Evolutionary conservation across 2,888 invertebrate species (phyloP), one percentile per base, ranked within the genome.

Genomic region (Aleiodes alternator): DNA sequence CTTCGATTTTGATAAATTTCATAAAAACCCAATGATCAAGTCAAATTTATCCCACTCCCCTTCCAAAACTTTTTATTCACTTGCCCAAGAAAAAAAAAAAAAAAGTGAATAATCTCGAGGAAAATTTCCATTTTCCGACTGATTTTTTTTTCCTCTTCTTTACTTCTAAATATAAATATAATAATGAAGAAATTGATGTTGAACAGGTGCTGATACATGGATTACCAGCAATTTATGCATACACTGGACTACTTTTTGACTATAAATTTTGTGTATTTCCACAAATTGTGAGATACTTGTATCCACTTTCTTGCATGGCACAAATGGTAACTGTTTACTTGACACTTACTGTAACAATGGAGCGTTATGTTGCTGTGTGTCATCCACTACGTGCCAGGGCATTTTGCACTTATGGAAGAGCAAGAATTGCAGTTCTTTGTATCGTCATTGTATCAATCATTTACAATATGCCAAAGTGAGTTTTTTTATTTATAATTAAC

Each of bases 321-420:
- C 97, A 98, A 90, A 97, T 98, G 79, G 96, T 97, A 77, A 97
- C 98, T 70, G 97, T 97, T 73, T 98, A 98, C 91, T 92, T 98
- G 86, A 96, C 95, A 61, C 91, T 96, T 77, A 97, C 96, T 79
- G 96, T 98, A 74, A 97, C 97, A 0, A 91, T 97, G 84, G 98
- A 98, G 90, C 93, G 98, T 72, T 99, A 97, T 91, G 97, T 98
- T 78, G 98, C 98, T 4, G 96, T 97, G 48, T 96, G 96, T 87
- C 96, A 96, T 87, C 98, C 98, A 0, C 91, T 98, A 69, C 93
- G 94, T 79, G 97, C 98, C 1, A 92, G 96, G 72, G 96, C 96
- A 1, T 92, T 98, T 82, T 98, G 98, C 90, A 98, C 98, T 3
- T 96, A 97, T 85, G 94, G 95, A 66, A 92, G 95, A 79, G 98